These are phyloP conservation scores for Laspeyria flexula DNA, from an alignment of 2,888 invertebrate species.

Conservation along the genomic window DNA sequence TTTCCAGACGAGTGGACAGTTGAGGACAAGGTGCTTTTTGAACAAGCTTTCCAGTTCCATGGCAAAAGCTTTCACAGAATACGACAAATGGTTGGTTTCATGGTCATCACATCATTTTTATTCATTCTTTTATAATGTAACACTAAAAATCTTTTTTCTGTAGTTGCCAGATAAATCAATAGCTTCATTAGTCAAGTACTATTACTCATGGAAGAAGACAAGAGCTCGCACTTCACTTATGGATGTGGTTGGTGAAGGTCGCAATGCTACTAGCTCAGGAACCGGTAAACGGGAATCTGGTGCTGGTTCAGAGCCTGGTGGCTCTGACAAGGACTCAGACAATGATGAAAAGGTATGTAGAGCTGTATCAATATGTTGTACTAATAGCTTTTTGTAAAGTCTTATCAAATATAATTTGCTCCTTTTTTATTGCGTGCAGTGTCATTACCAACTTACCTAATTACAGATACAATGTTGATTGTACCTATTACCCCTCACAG, in stretches of 20 bases:
- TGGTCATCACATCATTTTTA: background rate
- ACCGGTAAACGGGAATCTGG: conserved; percentile 90
- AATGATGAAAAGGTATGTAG: conserved; percentile 94
- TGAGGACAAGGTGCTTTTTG: conserved; percentile 98
- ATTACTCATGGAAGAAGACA: conserved; percentile 99
- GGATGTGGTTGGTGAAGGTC: conserved; percentile 93
- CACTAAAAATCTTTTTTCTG: conserved; percentile 11
- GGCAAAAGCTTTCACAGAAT: conserved; percentile 99
- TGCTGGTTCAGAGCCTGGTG: conserved; percentile 92
- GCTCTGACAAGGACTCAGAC: conserved; percentile 94
- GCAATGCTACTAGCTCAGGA: conserved; percentile 89
- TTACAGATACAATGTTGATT: conserved; percentile 23
- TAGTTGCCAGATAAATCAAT: conserved; percentile 99
- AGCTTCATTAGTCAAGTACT: conserved; percentile 97
- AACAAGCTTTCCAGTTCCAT: conserved; percentile 99
- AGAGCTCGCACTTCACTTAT: conserved; percentile 96
- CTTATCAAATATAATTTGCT: conserved; percentile 50
- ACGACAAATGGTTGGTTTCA: conserved; percentile 94
- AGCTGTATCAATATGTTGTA: conserved; percentile 16
- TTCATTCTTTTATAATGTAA: background rate
- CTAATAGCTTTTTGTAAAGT: conserved; percentile 37
- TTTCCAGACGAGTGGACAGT: conserved; percentile 99
- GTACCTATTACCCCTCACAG: conserved; percentile 28
- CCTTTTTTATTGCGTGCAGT: conserved; percentile 42
- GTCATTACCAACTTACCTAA: conserved; percentile 36